Conservation (phyloP, 2,113 vertebrate species). For the Nycticebus coucang region DNA sequence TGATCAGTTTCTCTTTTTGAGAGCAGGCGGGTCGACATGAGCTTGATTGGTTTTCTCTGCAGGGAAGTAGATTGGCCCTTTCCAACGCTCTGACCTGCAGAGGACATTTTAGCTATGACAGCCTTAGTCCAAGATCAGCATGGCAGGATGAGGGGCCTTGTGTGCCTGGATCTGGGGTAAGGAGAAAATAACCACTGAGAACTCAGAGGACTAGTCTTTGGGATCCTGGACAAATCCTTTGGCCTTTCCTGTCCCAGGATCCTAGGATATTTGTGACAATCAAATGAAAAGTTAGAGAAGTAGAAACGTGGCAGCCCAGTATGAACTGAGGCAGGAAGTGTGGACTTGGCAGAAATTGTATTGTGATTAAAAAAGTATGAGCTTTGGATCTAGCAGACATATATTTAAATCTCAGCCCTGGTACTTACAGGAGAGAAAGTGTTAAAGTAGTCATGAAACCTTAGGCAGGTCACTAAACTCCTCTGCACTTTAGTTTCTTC, state of each 20-base stretch:
- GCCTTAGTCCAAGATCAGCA: slow-evolving; percentile 20
- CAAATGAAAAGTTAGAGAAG: neutral
- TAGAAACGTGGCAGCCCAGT: neutral
- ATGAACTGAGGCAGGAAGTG: neutral
- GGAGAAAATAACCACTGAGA: neutral
- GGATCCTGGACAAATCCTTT: neutral
- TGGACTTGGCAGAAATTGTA: neutral
- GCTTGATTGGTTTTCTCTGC: slow-evolving; percentile 76
- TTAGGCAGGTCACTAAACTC: neutral
- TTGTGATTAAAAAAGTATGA: neutral
- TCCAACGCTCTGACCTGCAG: slow-evolving; percentile 41
- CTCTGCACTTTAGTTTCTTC: neutral
- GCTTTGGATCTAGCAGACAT: neutral
- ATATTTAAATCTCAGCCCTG: neutral
- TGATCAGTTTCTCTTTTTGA: slow-evolving; percentile 72
- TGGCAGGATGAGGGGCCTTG: neutral
- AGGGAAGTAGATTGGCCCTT: slow-evolving; percentile 11
- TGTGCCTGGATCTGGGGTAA: too few species aligned
- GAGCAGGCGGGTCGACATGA: slow-evolving; percentile 52
- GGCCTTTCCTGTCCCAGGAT: neutral
- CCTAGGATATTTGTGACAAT: neutral
- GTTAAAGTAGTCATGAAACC: neutral
- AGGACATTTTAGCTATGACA: slow-evolving; percentile 37
- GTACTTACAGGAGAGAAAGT: neutral
- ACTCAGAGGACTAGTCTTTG: neutral